Evolutionary conservation across 1,140 invertebrate genomes (phyloP), one percentile per base, ranked within the genome.

Genomic region (Potamilus streckersoni): DNA sequence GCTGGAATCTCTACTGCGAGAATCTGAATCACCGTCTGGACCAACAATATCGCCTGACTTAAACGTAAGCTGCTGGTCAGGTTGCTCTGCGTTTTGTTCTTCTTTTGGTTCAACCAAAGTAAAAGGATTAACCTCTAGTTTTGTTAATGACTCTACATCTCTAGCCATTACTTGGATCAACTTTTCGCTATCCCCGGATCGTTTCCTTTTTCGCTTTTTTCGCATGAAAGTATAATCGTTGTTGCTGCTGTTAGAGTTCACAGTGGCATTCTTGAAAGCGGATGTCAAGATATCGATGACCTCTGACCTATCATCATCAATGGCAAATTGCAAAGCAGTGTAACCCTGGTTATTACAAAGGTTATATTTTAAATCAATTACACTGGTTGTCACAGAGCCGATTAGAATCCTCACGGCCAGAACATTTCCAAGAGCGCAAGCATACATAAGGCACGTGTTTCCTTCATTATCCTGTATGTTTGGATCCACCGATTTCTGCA

Each of bases 371-470:
- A 82, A 78, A 17, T 63, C 62, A 20, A 70, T 57, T 78, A 83
- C 31, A 20, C 58, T n/a, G 14, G 49, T 23, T 61, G n/a, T n/a
- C 23, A 62, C 57, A 15, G 66, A 57, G n/a, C 74, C 74, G 20
- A 84, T 27, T 19, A 78, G 38, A 8, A 38, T 27, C 5, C 57
- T 49, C 2, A 74, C 60, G 58, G 65, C 59, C 16, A 74, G 65
- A 13, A 49, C 19, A 31, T 69, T 38, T 8, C 76, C 76, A 8
- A 78, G 59, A 57, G 71, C 71, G 64, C 71, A 78, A 17, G 76
- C 76, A 49, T 78, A 78, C 76, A 78, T 78, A 20, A 78, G 56
- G n/a, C 65, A 83, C 14, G 85, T 86, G 68, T 86, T 86, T 2
- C 85, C 85, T 27, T 83, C 81, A 57, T 63, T 38, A 72, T 86